These are phyloP conservation scores for Scophthalmus maximus DNA, from an alignment of 2,113 vertebrate species.

Conservation along the genomic window DNA sequence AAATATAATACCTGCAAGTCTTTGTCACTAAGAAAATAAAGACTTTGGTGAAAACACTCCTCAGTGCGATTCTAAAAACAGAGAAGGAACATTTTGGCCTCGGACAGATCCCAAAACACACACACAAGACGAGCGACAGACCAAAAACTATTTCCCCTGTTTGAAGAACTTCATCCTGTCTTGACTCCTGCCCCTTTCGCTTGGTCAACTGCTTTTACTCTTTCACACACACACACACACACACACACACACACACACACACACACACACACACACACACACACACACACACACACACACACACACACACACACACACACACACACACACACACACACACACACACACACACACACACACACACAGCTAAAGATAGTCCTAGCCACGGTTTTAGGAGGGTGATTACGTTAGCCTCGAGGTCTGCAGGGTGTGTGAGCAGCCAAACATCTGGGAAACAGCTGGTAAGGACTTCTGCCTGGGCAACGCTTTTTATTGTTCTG, in stretches of 20 bases:
- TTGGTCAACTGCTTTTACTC: conserved; percentile 7
- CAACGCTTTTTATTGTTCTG: conserved; percentile 17
- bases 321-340: background rate
- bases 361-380: conserved; percentile 60
- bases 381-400: conserved; percentile 44
- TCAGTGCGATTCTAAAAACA: conserved; percentile 53
- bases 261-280: background rate
- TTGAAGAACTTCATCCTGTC: conserved; percentile 22
- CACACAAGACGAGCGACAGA: conserved; percentile 42
- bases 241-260: conserved; percentile 1
- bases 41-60: conserved; percentile 29
- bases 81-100: conserved; percentile 62
- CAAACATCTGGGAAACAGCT: conserved; percentile 80
- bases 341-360: background rate
- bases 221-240: background rate
- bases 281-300: background rate
- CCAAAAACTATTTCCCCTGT: conserved; percentile 50
- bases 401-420: conserved; percentile 60
- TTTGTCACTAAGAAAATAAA: background rate
- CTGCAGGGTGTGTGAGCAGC: conserved; percentile 48
- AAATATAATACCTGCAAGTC: conserved; percentile 20
- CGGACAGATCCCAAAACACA: conserved; percentile 64
- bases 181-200: conserved; percentile 13
- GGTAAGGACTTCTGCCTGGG: conserved; percentile 37
- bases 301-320: background rate